Percentiles rank a stretch among this genome's conserved stretches.
Conservation (phyloP, 2,113 vertebrate species). For the Epinephelus moara region DNA sequence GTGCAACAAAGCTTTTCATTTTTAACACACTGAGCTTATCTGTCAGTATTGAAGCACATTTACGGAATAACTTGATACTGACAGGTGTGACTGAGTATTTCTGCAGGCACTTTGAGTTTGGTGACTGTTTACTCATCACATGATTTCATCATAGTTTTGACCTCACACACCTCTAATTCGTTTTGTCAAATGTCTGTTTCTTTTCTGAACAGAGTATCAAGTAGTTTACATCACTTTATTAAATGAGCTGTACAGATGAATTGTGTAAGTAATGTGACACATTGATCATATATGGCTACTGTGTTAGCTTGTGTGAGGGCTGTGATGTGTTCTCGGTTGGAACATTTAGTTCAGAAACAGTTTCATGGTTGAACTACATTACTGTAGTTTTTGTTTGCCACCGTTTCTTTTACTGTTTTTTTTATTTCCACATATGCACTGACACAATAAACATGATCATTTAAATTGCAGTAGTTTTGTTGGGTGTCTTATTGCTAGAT, state of each 20-base stretch:
- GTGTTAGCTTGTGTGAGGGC: constrained; percentile 38
- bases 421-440: constrained; percentile 49
- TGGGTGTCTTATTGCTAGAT: background rate
- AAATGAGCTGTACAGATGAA: constrained; percentile 23
- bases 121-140: background rate
- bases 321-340: constrained; percentile 26
- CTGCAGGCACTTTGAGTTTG: constrained; percentile 31
- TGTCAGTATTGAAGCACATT: constrained; percentile 21
- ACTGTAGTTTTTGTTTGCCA: constrained; percentile 35
- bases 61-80: constrained; percentile 7
- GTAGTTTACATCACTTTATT: constrained; percentile 61
- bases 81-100: background rate
- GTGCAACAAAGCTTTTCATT: constrained; percentile 6
- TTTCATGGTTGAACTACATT: constrained; percentile 21
- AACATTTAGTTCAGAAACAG: background rate
- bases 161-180: background rate
- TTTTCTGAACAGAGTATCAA: constrained; percentile 40
- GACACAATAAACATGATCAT: constrained; percentile 65
- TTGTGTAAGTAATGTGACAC: constrained; percentile 40
- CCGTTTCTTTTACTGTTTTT: constrained; percentile 22
- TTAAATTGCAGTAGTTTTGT: constrained; percentile 21
- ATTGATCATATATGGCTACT: constrained; percentile 50
- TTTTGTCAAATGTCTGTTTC: background rate
- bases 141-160: constrained; percentile 7
- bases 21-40: background rate